These are phyloP conservation scores for Xestia ashworthii DNA, from an alignment of 2,888 invertebrate genomes.

Conservation along the genomic window DNA sequence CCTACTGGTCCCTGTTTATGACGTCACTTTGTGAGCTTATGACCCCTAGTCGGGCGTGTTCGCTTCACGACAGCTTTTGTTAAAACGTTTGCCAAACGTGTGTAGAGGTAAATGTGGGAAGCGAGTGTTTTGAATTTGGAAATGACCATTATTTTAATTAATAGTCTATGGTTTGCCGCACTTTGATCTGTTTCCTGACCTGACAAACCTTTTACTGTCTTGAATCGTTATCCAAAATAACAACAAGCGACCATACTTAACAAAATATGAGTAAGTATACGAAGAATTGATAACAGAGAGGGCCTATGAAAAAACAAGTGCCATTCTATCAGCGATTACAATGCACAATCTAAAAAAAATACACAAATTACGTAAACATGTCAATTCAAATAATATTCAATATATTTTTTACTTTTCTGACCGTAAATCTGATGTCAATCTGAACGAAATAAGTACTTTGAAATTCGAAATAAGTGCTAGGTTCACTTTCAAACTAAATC, in stretches of 20 bases:
- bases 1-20: constrained; percentile 70
- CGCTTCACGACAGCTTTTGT: constrained; percentile 59
- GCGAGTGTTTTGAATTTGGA: constrained; percentile 34
- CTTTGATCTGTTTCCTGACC: neutral
- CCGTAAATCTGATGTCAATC: neutral
- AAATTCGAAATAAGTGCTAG: neutral
- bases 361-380: neutral
- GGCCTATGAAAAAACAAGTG: neutral
- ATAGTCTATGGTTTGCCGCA: neutral
- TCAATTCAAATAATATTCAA: neutral
- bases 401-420: neutral
- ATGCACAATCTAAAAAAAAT: too few relatives aligned
- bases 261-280: neutral
- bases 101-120: constrained; percentile 38
- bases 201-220: neutral
- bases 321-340: neutral
- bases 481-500: neutral
- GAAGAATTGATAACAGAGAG: neutral
- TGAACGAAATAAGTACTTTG: neutral
- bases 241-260: neutral
- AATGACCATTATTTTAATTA: constrained; percentile 40
- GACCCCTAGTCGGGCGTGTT: constrained; percentile 56
- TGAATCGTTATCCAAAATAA: neutral
- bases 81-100: constrained; percentile 53
- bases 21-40: constrained; percentile 83